Base-by-base conservation (phyloP, 1,140 invertebrate genomes). In the Tribolium castaneum region DNA sequence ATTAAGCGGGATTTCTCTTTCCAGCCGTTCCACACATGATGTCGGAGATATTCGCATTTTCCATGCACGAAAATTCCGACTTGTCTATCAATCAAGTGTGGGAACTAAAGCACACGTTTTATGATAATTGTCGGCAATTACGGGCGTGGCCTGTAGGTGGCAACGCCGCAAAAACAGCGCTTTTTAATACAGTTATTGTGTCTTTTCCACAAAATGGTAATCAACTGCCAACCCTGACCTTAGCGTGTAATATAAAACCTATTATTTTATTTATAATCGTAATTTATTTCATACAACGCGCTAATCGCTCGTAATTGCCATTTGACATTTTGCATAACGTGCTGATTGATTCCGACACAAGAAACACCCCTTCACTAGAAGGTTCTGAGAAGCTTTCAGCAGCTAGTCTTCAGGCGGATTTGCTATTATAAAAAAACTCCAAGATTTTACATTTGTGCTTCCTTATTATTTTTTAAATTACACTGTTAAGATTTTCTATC, bases 41-140 rank as follows among this genome's bases (percentile, higher is more conserved):
- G 10, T 25, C 4, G 6, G 5, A n/a, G 7, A 22, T 19, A 66
- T 35, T 66, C 30, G 25, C 25, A n/a, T 45, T 35, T 66, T 52
- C 49, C 12, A 52, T 19, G 30, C 25, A 34, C 59, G 59, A 66
- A 66, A 35, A 35, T 13, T 25, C 54, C 22, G 39, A 45, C n/a
- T 45, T 45, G 7, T 45, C 19, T 30, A 25, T 59, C 16, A 59
- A 50, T 50, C 16, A 72, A 72, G 12, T 72, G 70, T 72, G 70
- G 70, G 70, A 72, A 72, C 70, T 72, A 72, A 50, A 50, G 50
- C 50, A 72, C 39, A 34, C 70, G 50, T 52, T 50, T 72, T 72
- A 72, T 72, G 70, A 72, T 72, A 72, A 72, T 72, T 72, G 30
- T 25, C 22, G 13, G 70, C 50, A 72, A 72, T 72, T 72, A 72